These are phyloP conservation scores for Poeciliopsis prolifica DNA, from an alignment of 2,113 vertebrate species.

Conservation along the genomic window DNA sequence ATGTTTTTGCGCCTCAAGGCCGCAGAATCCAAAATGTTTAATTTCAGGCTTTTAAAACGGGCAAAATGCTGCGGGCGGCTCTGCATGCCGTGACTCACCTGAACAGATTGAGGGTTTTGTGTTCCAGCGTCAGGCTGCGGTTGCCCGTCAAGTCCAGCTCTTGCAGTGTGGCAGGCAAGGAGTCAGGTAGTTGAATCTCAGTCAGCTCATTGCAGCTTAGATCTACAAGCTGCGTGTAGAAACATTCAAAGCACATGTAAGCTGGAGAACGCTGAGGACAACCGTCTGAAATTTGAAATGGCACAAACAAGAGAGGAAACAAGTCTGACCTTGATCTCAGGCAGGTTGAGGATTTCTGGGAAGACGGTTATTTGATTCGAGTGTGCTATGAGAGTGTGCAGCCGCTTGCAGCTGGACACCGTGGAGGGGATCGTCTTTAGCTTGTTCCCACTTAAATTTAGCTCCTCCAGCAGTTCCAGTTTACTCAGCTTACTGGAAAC, in stretches of 20 bases:
- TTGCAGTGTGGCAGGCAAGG: constrained; percentile 87
- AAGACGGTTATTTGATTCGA: constrained; percentile 94
- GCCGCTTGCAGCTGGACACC: constrained; percentile 91
- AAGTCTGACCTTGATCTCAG: constrained; percentile 90
- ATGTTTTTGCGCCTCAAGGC: not conserved
- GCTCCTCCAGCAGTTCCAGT: constrained; percentile 91
- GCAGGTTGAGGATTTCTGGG: constrained; percentile 93
- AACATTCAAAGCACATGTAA: constrained; percentile 31
- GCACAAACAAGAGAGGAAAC: not conserved
- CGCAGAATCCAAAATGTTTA: not conserved
- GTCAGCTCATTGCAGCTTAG: constrained; percentile 95
- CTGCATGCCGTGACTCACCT: constrained; percentile 80
- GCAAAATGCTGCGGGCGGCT: not conserved
- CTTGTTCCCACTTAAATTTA: constrained; percentile 95
- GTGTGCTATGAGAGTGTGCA: constrained; percentile 92
- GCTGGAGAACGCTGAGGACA: constrained; percentile 11
- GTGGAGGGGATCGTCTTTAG: constrained; percentile 95
- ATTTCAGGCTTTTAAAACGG: not conserved
- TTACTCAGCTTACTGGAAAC: constrained; percentile 90
- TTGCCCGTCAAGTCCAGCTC: constrained; percentile 95
- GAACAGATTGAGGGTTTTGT: constrained; percentile 94
- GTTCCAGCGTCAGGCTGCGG: constrained; percentile 90
- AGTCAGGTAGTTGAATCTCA: constrained; percentile 91
- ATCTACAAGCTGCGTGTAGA: constrained; percentile 86
- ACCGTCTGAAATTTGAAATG: not conserved